Conservation (phyloP, 2,888 invertebrate genomes). For the Imbricaverruca yamaguchii region DNA sequence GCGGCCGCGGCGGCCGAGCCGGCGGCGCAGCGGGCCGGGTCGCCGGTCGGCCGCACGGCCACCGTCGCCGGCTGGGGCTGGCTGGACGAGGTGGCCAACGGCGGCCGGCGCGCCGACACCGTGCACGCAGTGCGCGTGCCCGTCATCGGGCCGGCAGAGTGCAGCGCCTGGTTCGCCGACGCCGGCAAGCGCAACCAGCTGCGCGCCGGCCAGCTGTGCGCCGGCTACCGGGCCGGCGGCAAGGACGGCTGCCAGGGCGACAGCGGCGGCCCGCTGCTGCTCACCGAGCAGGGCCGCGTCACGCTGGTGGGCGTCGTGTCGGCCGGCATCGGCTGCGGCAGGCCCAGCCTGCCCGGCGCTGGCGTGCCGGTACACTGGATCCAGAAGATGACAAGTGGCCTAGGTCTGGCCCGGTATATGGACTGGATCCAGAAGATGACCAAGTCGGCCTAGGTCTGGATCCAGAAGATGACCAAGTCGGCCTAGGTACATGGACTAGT, state of each 20-base stretch:
- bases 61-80: constrained; percentile 38
- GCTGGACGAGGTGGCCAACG: constrained; percentile 30
- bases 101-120: constrained; percentile 30
- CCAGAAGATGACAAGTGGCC: no score
- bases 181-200: constrained; percentile 35
- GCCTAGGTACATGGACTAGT: no score
- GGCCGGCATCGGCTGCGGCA: constrained; percentile 37
- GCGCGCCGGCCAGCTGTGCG: constrained; percentile 36
- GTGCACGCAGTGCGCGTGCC: constrained; percentile 36
- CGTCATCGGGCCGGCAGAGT: constrained; percentile 34
- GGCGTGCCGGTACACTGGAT: no score
- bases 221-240: constrained; percentile 36
- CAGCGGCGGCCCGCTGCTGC: constrained; percentile 37
- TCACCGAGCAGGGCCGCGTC: constrained; percentile 32
- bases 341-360: constrained; percentile 36
- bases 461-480: no score
- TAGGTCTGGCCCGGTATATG: no score
- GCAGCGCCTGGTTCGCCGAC: constrained; percentile 35
- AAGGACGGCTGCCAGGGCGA: constrained; percentile 38
- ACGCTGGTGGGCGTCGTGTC: constrained; percentile 36
- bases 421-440: no score
- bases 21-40: constrained; percentile 28
- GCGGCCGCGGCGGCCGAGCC: constrained; percentile 37
- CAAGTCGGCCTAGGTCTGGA: no score
- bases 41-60: constrained; percentile 33